Evolutionary conservation across 2,888 invertebrate species (phyloP), one percentile per base, ranked within the genome.

Genomic region (Melieria omissa): DNA sequence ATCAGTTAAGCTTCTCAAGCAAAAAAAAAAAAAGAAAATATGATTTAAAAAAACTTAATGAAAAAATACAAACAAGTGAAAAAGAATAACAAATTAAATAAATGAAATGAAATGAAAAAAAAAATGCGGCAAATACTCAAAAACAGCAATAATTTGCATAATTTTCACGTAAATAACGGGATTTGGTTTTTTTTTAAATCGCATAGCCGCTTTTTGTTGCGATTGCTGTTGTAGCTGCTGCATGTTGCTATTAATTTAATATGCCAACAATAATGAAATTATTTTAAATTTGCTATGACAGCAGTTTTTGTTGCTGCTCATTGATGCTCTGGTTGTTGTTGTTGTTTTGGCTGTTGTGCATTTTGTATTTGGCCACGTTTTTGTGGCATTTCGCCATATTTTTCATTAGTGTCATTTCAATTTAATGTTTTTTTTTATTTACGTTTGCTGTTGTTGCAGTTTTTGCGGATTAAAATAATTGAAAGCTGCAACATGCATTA

Each of bases 41-140:
- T 29, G 29, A 29, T 29, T 29, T 29, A 29, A 29, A 29, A 16
- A 29, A 29, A 29, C 29, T 80, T 78, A 81, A 81, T 81, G 81
- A 49, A 67, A 67, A 60, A 67, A 61, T 61, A 58, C 46, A 55
- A 66, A 58, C 61, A 63, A 46, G 41, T 3, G n/a, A 57, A 55
- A 67, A 67, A 64, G 45, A 29, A 60, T 61, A 52, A 64, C 57
- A 46, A 71, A 60, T 46, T 49, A 67, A 47, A 5, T 47, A 47
- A 57, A 52, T 45, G 16, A 44, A 14, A n/a, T 7, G 5, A 61
- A 4, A 44, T 45, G 14, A 66, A 61, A 14, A 55, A 54, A 41
- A n/a, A 41, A 16, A 44, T 44, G 49, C 46, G n/a, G 10, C 4
- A 49, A 52, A 46, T 42, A 68, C 58, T 41, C 10, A 55, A 45